Evolutionary conservation across 2,797 vertebrate genomes (phyloP).

Genomic region (Eutrigla gurnardus): DNA sequence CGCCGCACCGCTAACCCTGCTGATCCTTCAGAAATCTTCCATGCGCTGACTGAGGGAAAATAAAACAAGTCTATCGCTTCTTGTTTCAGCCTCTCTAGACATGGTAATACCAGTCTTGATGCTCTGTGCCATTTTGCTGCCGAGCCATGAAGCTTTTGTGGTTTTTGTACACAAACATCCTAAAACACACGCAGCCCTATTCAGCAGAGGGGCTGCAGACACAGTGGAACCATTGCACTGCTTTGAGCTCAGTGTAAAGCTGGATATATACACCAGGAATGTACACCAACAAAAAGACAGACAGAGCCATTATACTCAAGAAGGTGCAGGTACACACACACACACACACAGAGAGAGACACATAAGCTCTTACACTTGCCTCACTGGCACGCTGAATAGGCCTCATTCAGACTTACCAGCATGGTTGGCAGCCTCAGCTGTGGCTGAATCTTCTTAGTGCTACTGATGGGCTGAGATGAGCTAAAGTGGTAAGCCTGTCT

Average conservation of each 20-base stretch:
- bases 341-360: constrained; percentile 36
- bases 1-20: constrained; percentile 40
- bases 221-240: constrained; percentile 37
- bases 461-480: constrained; percentile 74
- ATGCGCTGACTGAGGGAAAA: constrained; percentile 48
- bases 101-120: constrained; percentile 33
- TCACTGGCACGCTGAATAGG: constrained; percentile 67
- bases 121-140: constrained; percentile 38
- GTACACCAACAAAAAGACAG: constrained; percentile 65
- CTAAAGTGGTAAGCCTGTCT: constrained; percentile 71
- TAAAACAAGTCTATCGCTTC: constrained; percentile 56
- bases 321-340: constrained; percentile 53
- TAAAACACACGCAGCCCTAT: constrained; percentile 47
- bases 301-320: constrained; percentile 53
- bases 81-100: constrained; percentile 58
- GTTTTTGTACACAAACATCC: constrained; percentile 42
- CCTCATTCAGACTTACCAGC: constrained; percentile 84
- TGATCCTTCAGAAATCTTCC: constrained; percentile 60
- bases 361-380: constrained; percentile 37
- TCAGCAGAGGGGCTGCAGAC: constrained; percentile 49
- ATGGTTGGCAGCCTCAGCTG: constrained; percentile 75
- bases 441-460: constrained; percentile 68
- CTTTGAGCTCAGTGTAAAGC: constrained; percentile 51
- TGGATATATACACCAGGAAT: constrained; percentile 53
- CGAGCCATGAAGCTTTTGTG: constrained; percentile 43